Base-by-base conservation (phyloP, 2,888 invertebrate genomes). In the Idaea straminata region DNA sequence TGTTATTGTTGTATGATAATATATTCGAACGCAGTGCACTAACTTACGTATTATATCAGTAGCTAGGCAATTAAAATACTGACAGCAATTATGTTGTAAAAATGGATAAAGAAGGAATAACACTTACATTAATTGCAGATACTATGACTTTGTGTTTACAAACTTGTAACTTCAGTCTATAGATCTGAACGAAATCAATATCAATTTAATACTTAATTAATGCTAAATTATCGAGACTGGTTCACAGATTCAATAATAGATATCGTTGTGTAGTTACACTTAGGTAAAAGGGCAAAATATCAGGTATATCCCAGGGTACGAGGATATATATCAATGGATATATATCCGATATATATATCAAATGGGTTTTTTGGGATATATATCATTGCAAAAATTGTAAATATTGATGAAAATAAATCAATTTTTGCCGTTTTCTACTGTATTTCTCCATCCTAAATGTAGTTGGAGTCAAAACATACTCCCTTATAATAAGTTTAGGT, bases 271-370 rank as follows among this genome's bases (percentile, higher is more conserved):
- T 59, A 63, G 47, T 35, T 57, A 64, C 16, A 64, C 62, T 58
- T 66, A 73, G 73, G 67, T 67, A 64, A 70, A 74, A 80, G 80
- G 75, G 77, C 74, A 74, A 70, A 72, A 79, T 80, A 77, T 76
- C 77, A 77, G 66, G 71, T 69, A 66, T 74, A 73, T 25, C 69
- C 69, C 71, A n/a, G n/a, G n/a, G n/a, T n/a, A n/a, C n/a, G n/a
- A n/a, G n/a, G n/a, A n/a, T n/a, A n/a, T n/a, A n/a, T n/a, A n/a
- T n/a, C n/a, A n/a, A n/a, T n/a, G n/a, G n/a, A n/a, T n/a, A n/a
- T n/a, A n/a, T n/a, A n/a, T n/a, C n/a, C n/a, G n/a, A n/a, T n/a
- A n/a, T n/a, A n/a, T n/a, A n/a, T n/a, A n/a, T n/a, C n/a, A n/a
- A n/a, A n/a, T n/a, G n/a, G n/a, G n/a, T n/a, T n/a, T n/a, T n/a